A percentile compares a stretch with the other conserved stretches of the same genome.
Evolutionary conservation across 2,797 vertebrate genomes (phyloP).

Genomic region (Cynopterus sphinx): DNA sequence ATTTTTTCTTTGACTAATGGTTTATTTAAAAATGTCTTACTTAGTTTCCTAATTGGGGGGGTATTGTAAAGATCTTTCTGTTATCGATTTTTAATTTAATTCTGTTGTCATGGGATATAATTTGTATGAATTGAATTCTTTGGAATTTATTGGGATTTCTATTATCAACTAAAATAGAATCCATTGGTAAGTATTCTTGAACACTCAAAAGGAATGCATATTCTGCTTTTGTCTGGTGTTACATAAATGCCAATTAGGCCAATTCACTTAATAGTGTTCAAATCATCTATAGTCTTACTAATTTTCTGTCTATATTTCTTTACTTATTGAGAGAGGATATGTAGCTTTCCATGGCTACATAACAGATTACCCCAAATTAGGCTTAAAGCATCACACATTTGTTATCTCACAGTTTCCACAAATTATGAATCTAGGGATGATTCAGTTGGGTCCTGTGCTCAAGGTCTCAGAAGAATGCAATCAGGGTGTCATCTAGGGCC

Average conservation of each 20-base stretch:
- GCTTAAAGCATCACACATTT: background rate
- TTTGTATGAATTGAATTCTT: conserved; percentile 8
- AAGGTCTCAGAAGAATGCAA: background rate
- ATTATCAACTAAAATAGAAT: background rate
- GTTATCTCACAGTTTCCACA: background rate
- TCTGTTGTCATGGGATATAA: background rate
- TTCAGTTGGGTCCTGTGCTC: background rate
- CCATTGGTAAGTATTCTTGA: background rate
- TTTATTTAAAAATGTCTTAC: background rate
- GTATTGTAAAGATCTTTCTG: background rate
- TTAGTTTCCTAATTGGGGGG: background rate
- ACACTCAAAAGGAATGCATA: background rate
- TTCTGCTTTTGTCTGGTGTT: background rate
- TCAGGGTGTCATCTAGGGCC: background rate
- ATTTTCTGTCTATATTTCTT: background rate
- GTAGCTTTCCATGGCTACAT: background rate
- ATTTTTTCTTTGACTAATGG: background rate
- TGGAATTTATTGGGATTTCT: background rate
- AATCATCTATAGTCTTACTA: background rate
- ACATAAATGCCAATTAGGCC: background rate
- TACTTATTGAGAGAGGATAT: background rate
- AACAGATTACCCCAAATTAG: background rate
- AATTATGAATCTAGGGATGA: background rate
- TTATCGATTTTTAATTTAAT: conserved; percentile 19
- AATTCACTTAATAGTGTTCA: background rate